Conservation (phyloP, 2,888 invertebrate genomes). For the Aleiodes leptofemur region DNA sequence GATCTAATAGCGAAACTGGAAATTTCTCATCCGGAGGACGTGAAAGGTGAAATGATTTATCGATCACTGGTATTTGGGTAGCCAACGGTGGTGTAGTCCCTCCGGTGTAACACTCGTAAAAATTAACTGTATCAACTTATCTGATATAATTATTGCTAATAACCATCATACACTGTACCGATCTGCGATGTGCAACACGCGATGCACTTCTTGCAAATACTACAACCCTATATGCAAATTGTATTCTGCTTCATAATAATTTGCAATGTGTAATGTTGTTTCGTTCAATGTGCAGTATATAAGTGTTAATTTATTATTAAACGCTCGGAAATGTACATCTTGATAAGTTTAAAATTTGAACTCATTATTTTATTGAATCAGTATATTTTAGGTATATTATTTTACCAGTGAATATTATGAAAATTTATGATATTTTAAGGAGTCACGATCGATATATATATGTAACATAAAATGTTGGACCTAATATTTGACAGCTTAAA, state of each 20-base stretch:
- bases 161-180: conserved; percentile 40
- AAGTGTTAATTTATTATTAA: conserved; percentile 41
- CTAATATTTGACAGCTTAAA: too few relatives aligned
- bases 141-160: conserved; percentile 47
- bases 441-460: too few relatives aligned
- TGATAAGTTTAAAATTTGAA: conserved; percentile 3
- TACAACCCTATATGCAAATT: conserved; percentile 36
- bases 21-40: conserved; percentile 28
- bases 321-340: conserved; percentile 14
- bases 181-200: conserved; percentile 35
- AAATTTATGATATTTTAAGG: too few relatives aligned
- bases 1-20: conserved; percentile 6
- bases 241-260: conserved; percentile 30
- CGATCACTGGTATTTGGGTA: conserved; percentile 41
- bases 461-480: too few relatives aligned
- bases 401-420: too few relatives aligned
- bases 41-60: conserved; percentile 38
- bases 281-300: conserved; percentile 40
- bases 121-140: conserved; percentile 27
- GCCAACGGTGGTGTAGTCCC: conserved; percentile 14
- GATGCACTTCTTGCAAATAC: conserved; percentile 26
- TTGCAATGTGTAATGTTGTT: conserved; percentile 35
- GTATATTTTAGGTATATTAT: too few relatives aligned
- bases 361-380: background rate
- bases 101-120: conserved; percentile 25